These are phyloP conservation scores for Drosophila chauvacae DNA, from an alignment of 1,140 invertebrate species.

Conservation along the genomic window DNA sequence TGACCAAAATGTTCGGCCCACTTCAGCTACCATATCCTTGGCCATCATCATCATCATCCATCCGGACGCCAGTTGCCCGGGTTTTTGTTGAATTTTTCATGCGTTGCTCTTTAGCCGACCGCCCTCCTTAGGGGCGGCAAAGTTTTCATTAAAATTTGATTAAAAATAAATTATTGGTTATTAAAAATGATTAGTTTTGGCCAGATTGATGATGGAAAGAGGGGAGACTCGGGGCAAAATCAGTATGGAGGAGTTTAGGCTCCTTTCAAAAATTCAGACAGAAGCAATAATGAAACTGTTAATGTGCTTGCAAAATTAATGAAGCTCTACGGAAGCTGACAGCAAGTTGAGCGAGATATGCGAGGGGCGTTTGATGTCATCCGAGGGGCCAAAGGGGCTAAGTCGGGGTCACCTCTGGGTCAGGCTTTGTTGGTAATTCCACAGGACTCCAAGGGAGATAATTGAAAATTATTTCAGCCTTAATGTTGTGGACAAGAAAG, in stretches of 20 bases:
- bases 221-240: not conserved
- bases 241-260: not conserved
- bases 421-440: slow-evolving; percentile 7
- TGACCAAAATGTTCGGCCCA: slow-evolving; percentile 50
- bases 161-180: slow-evolving; percentile 83
- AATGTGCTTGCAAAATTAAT: slow-evolving; percentile 66
- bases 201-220: slow-evolving; percentile 37
- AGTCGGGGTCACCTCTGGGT: slow-evolving; percentile 9
- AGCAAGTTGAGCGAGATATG: slow-evolving; percentile 36
- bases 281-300: slow-evolving; percentile 75
- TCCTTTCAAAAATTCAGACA: slow-evolving; percentile 38
- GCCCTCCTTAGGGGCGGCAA: slow-evolving; percentile 46
- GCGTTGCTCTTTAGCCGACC: slow-evolving; percentile 37
- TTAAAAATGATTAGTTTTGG: slow-evolving; percentile 81
- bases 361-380: slow-evolving; percentile 22
- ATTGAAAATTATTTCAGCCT: slow-evolving; percentile 44
- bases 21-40: slow-evolving; percentile 17
- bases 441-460: slow-evolving; percentile 15
- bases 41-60: slow-evolving; percentile 9
- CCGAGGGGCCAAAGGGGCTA: not conserved
- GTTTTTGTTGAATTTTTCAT: slow-evolving; percentile 67
- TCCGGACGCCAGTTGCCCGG: slow-evolving; percentile 3
- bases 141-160: slow-evolving; percentile 82
- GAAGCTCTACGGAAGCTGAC: slow-evolving; percentile 46
- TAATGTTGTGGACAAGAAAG: slow-evolving; percentile 36